Base-by-base conservation (phyloP, 2,888 invertebrate species). In the Drosophila limbata region DNA sequence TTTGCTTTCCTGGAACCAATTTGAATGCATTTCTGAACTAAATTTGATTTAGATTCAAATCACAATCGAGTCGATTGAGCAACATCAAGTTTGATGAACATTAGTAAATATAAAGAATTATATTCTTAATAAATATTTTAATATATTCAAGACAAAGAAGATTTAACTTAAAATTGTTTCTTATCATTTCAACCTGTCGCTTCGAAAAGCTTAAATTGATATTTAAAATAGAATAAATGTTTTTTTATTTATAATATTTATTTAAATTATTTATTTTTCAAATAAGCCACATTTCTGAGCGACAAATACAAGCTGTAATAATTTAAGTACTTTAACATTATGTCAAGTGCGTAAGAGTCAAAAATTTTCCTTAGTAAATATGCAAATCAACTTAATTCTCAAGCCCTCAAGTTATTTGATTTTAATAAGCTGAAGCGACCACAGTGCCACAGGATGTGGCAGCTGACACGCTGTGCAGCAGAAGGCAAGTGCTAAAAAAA, bases 361-460 rank as follows among this genome's bases (percentile, higher is more conserved):
- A 44, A 13, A 44, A 37, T 57, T 59, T 50, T 63, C 42, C 59
- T 48, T 55, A 48, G 53, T 63, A 67, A 67, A 72, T 68, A 42
- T n/a, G 39, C 31, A 55, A 64, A 61, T 59, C 45, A 61, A 68
- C 61, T 61, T n/a, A 45, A 71, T 64, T 63, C 72, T 63, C 72
- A 60, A 37, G 60, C 25, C 53, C 69, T 60, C 40, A 53, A 64
- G 64, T 60, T 65, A 44, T 56, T 84, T 76, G 59, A 66, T 73
- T 68, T 79, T 67, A 56, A 76, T 68, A 78, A 73, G 79, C 73
- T 64, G 44, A 39, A 65, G 19, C 79, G 60, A 73, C 86, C 82
- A 83, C 81, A 71, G 82, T 85, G 81, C 80, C 66, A 21, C 77
- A 50, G 59, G 63, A 74, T 67, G 81, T 77, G 79, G 80, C 69